Evolutionary conservation across 1,140 invertebrate genomes (phyloP).

Genomic region (Diploscapter pachys): DNA sequence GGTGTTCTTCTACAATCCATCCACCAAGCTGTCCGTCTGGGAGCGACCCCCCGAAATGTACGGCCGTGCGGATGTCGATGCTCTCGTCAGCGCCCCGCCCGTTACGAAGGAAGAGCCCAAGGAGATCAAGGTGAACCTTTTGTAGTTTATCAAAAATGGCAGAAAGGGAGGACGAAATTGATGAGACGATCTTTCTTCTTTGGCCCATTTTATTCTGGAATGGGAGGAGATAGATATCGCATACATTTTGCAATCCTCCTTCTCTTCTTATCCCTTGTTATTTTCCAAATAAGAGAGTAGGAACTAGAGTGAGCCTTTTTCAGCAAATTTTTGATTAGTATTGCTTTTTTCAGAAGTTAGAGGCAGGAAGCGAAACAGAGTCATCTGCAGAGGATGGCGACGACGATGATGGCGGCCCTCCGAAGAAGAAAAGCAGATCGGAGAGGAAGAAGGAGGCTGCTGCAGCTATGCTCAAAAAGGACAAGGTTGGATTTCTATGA

Average conservation of each 20-base stretch:
- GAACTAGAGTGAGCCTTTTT: too few species aligned
- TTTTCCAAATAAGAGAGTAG: too few species aligned
- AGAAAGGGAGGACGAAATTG: too few species aligned
- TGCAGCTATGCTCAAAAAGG: conserved; percentile 62
- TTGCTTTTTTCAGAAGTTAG: too few species aligned
- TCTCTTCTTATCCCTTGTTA: too few species aligned
- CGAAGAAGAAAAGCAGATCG: conserved; percentile 58
- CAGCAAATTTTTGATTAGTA: too few species aligned
- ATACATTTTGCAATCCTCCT: too few species aligned
- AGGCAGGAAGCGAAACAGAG: conserved; percentile 30
- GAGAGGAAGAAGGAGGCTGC: conserved; percentile 60
- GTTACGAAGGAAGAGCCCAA: conserved; percentile 10
- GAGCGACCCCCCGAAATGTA: conserved; percentile 86
- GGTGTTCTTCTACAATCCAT: conserved; percentile 80
- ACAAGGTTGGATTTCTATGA: conserved; percentile 36
- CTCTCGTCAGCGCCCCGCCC: conserved; percentile 52
- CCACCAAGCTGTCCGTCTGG: conserved; percentile 89
- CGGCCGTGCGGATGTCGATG: conserved; percentile 57
- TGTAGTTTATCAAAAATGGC: too few species aligned
- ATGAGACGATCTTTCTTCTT: too few species aligned
- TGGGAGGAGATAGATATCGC: too few species aligned
- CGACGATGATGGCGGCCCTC: conserved; percentile 59
- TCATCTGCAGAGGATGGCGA: conserved; percentile 13
- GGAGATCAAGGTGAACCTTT: too few species aligned
- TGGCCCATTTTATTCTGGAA: too few species aligned